Conservation (phyloP, 1,140 invertebrate genomes). For the Drosophila kepulauana region DNA sequence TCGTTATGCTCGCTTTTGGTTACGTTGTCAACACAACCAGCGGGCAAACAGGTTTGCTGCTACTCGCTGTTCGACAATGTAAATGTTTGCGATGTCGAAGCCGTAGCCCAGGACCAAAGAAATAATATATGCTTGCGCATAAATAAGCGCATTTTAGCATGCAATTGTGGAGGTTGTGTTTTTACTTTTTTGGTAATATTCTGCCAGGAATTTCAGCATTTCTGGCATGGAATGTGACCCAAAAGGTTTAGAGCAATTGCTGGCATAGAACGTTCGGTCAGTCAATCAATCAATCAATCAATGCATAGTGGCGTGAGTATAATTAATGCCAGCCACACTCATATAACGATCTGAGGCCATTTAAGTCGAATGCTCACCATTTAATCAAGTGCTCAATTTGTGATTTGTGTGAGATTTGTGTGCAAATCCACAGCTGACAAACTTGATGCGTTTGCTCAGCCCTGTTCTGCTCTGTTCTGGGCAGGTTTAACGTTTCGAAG, state of each 20-base stretch:
- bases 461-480: not conserved
- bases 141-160: constrained; percentile 49
- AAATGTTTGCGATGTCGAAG: constrained; percentile 49
- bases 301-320: constrained; percentile 26
- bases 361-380: constrained; percentile 36
- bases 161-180: constrained; percentile 1
- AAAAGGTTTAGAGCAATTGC: not conserved
- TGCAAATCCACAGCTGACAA: constrained; percentile 49
- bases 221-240: not conserved
- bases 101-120: not conserved
- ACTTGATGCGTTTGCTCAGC: constrained; percentile 13
- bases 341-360: constrained; percentile 32
- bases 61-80: constrained; percentile 22
- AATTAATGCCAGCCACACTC: constrained; percentile 41
- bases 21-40: constrained; percentile 18
- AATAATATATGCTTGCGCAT: constrained; percentile 44
- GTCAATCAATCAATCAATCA: constrained; percentile 33
- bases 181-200: not conserved
- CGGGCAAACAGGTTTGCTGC: not conserved
- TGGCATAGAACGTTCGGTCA: not conserved
- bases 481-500: not conserved
- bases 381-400: constrained; percentile 53
- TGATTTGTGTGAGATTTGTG: constrained; percentile 50
- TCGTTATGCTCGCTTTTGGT: constrained; percentile 36
- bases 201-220: not conserved